Evolutionary conservation across 1,140 invertebrate species (phyloP), one percentile per base, ranked within the genome.

Genomic region (Anastrepha obliqua): DNA sequence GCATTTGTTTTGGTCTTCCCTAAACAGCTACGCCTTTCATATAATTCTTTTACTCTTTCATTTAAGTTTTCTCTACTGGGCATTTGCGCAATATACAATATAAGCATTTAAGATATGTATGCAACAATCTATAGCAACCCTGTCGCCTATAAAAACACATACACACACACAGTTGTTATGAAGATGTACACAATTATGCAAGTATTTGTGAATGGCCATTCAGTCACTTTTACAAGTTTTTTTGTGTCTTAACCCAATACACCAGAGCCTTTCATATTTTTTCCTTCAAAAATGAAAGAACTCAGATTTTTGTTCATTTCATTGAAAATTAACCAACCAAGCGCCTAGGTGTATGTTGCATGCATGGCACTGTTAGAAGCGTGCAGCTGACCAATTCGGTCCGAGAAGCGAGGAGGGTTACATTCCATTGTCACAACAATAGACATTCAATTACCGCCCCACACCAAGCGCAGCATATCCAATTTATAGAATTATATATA

Each of bases 401-500:
- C 29, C 51, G 51, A 1, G 11, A 11, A 11, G 51, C 51, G 51
- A 42, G 3, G 47, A 6, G 2, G 74, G 47, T 29, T 51, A 55
- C 74, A 81, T 81, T 81, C 55, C 60, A 60, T 86, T 86, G 85
- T 86, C 85, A 86, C 85, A 86, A 86, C 85, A 86, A 86, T 86
- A 86, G 85, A 65, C 85, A 86, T 86, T 65, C 85, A 86, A 86
- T 86, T 86, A 86, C 85, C 47, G 9, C 8, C 81, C 3, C 81
- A 58, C 59, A 81, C 8, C 17, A 17, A 13, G 47, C 15, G 17
- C 11, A 62, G 13, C 65, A 70, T 39, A 70, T 47, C 42, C 65
- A 70, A 70, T 70, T 70, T 70, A 70, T 4, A 70, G 65, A 5
- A 70, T 42, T 42, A 29, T 29, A 29, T 29, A 29, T 29, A 29